Percentiles rank a stretch among this genome's conserved stretches.
Evolutionary conservation across 2,888 invertebrate species (phyloP).

Genomic region (Hedychridium roseum): DNA sequence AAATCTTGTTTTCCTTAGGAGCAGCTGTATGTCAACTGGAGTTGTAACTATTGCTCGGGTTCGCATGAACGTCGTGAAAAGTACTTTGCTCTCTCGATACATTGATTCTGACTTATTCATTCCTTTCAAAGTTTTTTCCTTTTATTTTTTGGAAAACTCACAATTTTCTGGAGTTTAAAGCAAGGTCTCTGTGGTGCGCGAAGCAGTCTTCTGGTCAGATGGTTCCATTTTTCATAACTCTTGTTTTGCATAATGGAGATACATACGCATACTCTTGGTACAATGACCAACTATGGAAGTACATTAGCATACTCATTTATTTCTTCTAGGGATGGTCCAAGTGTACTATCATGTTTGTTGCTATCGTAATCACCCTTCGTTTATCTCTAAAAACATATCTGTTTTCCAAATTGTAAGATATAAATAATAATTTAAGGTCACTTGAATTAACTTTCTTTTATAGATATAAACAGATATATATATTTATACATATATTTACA

Average conservation of each 20-base stretch:
- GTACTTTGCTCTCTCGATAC: slow-evolving; percentile 41
- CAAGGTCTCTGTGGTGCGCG: slow-evolving; percentile 42
- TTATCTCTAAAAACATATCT: slow-evolving; percentile 25
- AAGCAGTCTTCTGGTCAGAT: slow-evolving; percentile 43
- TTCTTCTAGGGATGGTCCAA: slow-evolving; percentile 37
- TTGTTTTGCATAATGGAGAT: slow-evolving; percentile 25
- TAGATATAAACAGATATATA: slow-evolving; percentile 30
- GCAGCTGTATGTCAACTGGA: slow-evolving; percentile 61
- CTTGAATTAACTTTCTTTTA: slow-evolving; percentile 31
- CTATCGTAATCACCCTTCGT: slow-evolving; percentile 20
- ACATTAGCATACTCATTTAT: slow-evolving; percentile 28
- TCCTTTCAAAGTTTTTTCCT: slow-evolving; percentile 35
- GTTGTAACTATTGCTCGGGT: slow-evolving; percentile 56
- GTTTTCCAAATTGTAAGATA: slow-evolving; percentile 34
- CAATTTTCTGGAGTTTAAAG: slow-evolving; percentile 34
- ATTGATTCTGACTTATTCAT: slow-evolving; percentile 32
- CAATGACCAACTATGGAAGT: slow-evolving; percentile 24
- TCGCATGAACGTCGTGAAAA: slow-evolving; percentile 44
- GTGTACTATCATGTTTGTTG: slow-evolving; percentile 19
- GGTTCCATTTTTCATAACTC: slow-evolving; percentile 33
- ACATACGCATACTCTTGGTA: slow-evolving; percentile 27
- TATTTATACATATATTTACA: slow-evolving; percentile 32
- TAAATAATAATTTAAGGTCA: slow-evolving; percentile 37
- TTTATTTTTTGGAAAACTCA: slow-evolving; percentile 25
- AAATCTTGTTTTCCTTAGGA: slow-evolving; percentile 60